phyloP scores from a whole-genome alignment of 2,797 vertebrate genomes.

The Phalanger gymnotis region DNA sequence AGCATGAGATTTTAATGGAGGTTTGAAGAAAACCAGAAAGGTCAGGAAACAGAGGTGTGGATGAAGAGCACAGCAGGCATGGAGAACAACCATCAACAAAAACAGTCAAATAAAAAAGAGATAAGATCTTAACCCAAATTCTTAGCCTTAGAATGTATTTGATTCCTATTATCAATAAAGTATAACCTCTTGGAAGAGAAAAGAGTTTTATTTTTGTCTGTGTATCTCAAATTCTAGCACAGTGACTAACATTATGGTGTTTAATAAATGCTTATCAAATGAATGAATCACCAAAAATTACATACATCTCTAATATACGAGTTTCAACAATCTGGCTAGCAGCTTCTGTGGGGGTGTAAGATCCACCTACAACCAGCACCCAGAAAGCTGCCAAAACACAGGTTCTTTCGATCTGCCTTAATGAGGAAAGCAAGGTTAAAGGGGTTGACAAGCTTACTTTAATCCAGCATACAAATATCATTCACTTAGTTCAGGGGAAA shows the following conservation, averaged over 20 bases:
- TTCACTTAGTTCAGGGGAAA: too few species aligned
- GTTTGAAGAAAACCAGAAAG: neutral
- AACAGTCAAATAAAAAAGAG: neutral
- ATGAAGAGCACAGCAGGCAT: neutral
- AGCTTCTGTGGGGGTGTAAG: too few species aligned
- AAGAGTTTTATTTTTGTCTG: neutral
- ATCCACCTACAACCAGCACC: too few species aligned
- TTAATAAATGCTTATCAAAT: neutral
- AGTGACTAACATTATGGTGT: neutral
- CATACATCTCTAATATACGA: neutral
- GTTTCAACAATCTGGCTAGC: too few species aligned
- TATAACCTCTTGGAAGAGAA: neutral
- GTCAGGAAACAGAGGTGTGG: neutral
- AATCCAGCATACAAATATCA: too few species aligned
- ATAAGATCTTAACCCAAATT: neutral
- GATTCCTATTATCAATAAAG: neutral
- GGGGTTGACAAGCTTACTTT: too few species aligned
- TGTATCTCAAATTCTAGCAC: neutral
- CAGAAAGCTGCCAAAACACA: too few species aligned
- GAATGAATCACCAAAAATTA: neutral
- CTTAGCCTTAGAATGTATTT: neutral
- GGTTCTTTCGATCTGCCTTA: too few species aligned
- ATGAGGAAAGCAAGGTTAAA: too few species aligned
- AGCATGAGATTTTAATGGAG: neutral
- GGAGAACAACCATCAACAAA: neutral